Evolutionary conservation across 2,888 invertebrate species (phyloP).

Genomic region (Omphaloscelis lunosa): DNA sequence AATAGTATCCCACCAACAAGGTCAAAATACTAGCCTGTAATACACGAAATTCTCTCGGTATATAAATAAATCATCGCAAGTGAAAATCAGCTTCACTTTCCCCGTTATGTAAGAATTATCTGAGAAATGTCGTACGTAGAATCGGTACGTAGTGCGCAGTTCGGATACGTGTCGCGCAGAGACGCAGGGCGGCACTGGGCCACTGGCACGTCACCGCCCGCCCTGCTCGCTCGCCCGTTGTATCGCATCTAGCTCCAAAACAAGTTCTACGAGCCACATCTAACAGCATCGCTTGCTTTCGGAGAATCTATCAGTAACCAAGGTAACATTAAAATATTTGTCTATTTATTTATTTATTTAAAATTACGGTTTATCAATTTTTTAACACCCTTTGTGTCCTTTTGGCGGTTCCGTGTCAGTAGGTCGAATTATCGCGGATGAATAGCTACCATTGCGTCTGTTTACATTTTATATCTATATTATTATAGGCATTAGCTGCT

Average conservation of each 20-base stretch:
- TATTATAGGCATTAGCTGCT: neutral
- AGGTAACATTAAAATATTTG: constrained; percentile 50
- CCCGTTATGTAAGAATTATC: constrained; percentile 30
- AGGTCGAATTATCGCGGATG: constrained; percentile 35
- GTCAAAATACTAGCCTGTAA: no score
- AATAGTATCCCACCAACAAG: neutral
- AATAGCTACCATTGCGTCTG: constrained; percentile 31
- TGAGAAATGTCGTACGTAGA: constrained; percentile 43
- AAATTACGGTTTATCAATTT: neutral
- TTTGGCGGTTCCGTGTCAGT: constrained; percentile 35
- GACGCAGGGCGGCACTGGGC: constrained; percentile 73
- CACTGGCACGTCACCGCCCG: constrained; percentile 76
- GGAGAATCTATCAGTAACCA: constrained; percentile 44
- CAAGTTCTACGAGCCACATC: constrained; percentile 26
- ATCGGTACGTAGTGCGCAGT: constrained; percentile 77
- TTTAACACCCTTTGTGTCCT: neutral
- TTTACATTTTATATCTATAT: constrained; percentile 37
- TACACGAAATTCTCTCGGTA: neutral
- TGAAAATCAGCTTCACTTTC: constrained; percentile 24
- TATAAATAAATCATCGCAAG: constrained; percentile 5
- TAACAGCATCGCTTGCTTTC: constrained; percentile 28
- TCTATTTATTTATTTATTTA: neutral
- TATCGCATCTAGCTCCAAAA: constrained; percentile 11
- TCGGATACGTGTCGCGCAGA: constrained; percentile 62
- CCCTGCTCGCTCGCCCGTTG: constrained; percentile 65